Evolutionary conservation across 1,140 invertebrate species (phyloP), one percentile per base, ranked within the genome.

Genomic region (Danaus plexippus): DNA sequence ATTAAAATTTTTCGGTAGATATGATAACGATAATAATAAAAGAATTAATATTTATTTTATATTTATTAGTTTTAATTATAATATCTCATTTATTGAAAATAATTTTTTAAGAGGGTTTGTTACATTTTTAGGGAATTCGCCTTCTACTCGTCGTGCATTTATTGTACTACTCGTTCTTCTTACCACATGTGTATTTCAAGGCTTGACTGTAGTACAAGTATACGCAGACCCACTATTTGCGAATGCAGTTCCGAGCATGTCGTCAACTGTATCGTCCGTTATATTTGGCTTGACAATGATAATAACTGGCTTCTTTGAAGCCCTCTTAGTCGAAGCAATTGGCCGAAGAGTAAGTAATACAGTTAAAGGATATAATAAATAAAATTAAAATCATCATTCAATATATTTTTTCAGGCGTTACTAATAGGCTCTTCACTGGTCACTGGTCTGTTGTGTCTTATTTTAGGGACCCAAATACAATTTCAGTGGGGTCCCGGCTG

Each of bases 381-480:
- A 15, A n/a, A 8, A 32, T 32, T 5, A 32, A 32, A 3, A 32
- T 32, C 1, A 32, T 32, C 2, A 44, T 32, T 2, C 44, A 7
- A 11, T 42, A 41, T 47, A 58, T 47, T 43, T 55, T 70, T 66
- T 9, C 68, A 79, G 76, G 54, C 58, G 0, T 61, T 82, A 0
- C 63, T 80, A 57, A 69, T 77, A 4, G 62, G 68, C 54, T 62
- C 66, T 0, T 77, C 77, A 1, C 40, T 71, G 5, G 61, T 46
- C 0, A 50, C 69, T 1, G 69, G 70, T 1, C 7, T 72, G 1
- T 69, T 55, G 52, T 70, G 70, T 51, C 9, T 74, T 0, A 22
- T 74, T 9, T 64, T 80, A 5, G 79, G 75, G 5, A 55, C 66
- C 0, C 77, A 78, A 52, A 66, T 80, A 6, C 67, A 71, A 4